phyloP scores from a whole-genome alignment of 2,113 vertebrate species.

The Oryzias celebensis region DNA sequence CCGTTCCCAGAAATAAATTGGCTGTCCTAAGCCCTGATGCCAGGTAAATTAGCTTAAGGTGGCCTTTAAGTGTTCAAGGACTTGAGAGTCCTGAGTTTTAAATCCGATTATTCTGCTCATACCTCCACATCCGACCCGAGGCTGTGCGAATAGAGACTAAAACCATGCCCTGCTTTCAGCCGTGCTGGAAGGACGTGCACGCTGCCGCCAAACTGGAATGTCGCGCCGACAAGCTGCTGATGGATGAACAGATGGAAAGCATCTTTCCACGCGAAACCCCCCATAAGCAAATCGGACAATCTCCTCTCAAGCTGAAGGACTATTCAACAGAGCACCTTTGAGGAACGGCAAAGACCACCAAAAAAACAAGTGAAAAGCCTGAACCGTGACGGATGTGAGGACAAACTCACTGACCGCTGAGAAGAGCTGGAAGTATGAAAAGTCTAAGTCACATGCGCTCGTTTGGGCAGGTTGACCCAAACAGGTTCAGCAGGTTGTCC shows the following conservation, averaged over 20 bases:
- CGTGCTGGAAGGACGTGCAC: constrained; percentile 28
- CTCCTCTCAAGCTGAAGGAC: constrained; percentile 41
- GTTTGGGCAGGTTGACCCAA: no score
- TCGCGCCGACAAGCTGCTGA: constrained; percentile 21
- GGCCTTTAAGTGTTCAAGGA: constrained; percentile 73
- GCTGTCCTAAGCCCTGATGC: constrained; percentile 66
- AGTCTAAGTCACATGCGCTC: no score
- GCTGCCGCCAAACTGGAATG: constrained; percentile 42
- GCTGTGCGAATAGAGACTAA: constrained; percentile 56
- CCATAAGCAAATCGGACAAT: constrained; percentile 40
- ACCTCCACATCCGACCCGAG: constrained; percentile 66
- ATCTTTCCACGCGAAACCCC: constrained; percentile 41
- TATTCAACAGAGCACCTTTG: constrained; percentile 53
- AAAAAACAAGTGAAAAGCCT: constrained; percentile 37
- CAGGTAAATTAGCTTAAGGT: constrained; percentile 80
- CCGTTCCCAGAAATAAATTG: constrained; percentile 73
- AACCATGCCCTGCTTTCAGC: constrained; percentile 28
- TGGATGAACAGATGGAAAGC: constrained; percentile 62
- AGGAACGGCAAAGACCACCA: constrained; percentile 54
- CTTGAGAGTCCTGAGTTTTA: constrained; percentile 70
- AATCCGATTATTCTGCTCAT: constrained; percentile 75
- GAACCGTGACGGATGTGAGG: constrained; percentile 35
- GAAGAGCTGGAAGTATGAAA: constrained; percentile 32
- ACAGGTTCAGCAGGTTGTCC: no score
- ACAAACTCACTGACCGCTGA: constrained; percentile 34